Base-by-base conservation (phyloP, 1,140 invertebrate genomes). In the Scaptomyza hsui region DNA sequence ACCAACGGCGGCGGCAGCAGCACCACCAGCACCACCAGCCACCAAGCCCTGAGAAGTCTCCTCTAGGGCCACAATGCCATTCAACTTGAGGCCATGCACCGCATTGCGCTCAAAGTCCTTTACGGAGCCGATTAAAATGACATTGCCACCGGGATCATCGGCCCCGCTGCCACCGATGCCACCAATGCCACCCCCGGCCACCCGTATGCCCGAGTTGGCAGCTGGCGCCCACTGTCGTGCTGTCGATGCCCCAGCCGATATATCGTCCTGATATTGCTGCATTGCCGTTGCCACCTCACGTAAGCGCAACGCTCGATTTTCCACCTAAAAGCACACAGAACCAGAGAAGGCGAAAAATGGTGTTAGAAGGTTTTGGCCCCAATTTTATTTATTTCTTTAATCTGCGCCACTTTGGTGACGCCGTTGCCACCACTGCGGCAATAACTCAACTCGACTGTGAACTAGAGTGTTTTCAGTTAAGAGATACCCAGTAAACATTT, bases 301-400 rank as follows among this genome's bases (percentile, higher is more conserved):
- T 81, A 96, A 91, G 74, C 95, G 92, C 69, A 96, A 89, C 10
- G 95, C 95, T 90, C 94, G 93, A 91, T 96, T 95, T 91, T 95
- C 95, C 83, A 93, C 93, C 94, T 95, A 93, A 92, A 92, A 83
- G 64, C 70, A 80, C 61, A 80, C 61, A 48, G 49, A 63, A 49
- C 7, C 9, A 10, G 13, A 37, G 10, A 7, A 12, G 18, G 10
- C n/a, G 51, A 42, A 16, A 56, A 24, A 41, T 42, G 37, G 35
- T 37, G 32, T 37, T 37, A 26, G 26, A 26, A 37, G n/a, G 60
- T 51, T 53, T 42, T 21, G 26, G 5, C 26, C 26, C 35, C 48
- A 55, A 71, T 88, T 85, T 89, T 89, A 79, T 83, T 89, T 85
- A 89, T 83, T 80, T 89, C 61, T 80, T 85, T 83, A 85, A 89